phyloP scores from a whole-genome alignment of 2,888 invertebrate species.

The Charanyca ferruginea region DNA sequence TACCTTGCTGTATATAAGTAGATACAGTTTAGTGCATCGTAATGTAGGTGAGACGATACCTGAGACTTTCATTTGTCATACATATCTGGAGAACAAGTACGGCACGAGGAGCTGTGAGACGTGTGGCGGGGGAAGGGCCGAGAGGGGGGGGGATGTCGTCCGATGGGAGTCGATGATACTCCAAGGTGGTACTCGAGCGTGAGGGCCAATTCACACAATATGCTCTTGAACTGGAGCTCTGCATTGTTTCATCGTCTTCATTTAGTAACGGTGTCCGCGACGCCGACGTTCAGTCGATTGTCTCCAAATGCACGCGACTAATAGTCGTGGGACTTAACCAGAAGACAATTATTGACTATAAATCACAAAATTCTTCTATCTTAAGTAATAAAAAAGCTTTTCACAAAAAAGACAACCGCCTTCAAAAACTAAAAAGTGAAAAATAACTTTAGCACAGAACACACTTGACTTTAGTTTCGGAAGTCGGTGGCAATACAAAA shows the following conservation, averaged over 20 bases:
- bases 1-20: no score
- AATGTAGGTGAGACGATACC: background rate
- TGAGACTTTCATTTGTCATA: background rate
- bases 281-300: background rate
- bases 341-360: no score
- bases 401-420: no score
- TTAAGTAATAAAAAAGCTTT: no score
- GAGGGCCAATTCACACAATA: conserved; percentile 59
- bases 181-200: conserved; percentile 30
- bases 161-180: conserved; percentile 26
- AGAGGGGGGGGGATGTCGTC: no score
- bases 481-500: no score
- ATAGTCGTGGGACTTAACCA: background rate
- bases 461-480: no score
- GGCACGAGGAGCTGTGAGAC: background rate
- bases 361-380: no score
- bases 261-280: background rate
- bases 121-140: no score
- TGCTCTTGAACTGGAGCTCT: conserved; percentile 42
- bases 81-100: background rate
- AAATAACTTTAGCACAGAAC: no score
- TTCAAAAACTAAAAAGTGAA: no score
- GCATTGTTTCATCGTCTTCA: conserved; percentile 47
- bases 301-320: background rate
- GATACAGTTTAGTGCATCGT: no score